Percentiles rank a stretch among this genome's conserved stretches.
phyloP scores from a whole-genome alignment of 2,888 invertebrate genomes.

The Camptogramma bilineatum region DNA sequence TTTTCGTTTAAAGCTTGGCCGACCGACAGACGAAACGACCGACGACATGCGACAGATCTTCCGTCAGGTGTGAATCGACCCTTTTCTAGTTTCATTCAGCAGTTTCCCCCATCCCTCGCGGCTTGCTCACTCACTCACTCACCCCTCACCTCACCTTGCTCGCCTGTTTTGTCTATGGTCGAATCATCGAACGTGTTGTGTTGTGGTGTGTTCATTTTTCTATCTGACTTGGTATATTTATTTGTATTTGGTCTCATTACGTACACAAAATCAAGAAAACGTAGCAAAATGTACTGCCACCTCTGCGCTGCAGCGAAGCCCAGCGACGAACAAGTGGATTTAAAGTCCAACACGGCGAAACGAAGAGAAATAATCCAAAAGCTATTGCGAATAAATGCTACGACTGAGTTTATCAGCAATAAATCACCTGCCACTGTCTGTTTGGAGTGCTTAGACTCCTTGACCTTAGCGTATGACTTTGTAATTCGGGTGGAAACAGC shows the following conservation, averaged over 20 bases:
- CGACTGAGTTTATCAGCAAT: conserved; percentile 4
- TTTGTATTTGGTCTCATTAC: neutral
- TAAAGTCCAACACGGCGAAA: neutral
- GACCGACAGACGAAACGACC: too few relatives aligned
- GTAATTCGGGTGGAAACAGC: conserved; percentile 13
- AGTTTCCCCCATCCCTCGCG: too few relatives aligned
- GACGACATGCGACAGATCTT: too few relatives aligned
- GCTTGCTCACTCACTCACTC: too few relatives aligned
- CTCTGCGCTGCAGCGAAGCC: conserved; percentile 14
- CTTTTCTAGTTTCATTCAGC: too few relatives aligned
- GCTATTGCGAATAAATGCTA: conserved; percentile 17
- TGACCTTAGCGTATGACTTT: conserved; percentile 16
- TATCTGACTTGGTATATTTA: too few relatives aligned
- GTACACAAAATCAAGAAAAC: conserved; percentile 1
- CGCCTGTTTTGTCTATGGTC: too few relatives aligned
- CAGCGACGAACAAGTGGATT: conserved; percentile 10
- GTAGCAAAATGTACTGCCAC: conserved; percentile 10
- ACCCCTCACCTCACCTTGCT: too few relatives aligned
- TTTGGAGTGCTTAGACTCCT: conserved; percentile 13
- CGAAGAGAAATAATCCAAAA: conserved; percentile 13
- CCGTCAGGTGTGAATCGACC: too few relatives aligned
- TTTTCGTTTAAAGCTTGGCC: too few relatives aligned
- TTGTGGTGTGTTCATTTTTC: too few relatives aligned
- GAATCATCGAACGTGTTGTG: too few relatives aligned
- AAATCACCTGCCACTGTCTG: conserved; percentile 4